Evolutionary conservation across 1,140 invertebrate species (phyloP), one percentile per base, ranked within the genome.

Genomic region (Aphis craccivora): DNA sequence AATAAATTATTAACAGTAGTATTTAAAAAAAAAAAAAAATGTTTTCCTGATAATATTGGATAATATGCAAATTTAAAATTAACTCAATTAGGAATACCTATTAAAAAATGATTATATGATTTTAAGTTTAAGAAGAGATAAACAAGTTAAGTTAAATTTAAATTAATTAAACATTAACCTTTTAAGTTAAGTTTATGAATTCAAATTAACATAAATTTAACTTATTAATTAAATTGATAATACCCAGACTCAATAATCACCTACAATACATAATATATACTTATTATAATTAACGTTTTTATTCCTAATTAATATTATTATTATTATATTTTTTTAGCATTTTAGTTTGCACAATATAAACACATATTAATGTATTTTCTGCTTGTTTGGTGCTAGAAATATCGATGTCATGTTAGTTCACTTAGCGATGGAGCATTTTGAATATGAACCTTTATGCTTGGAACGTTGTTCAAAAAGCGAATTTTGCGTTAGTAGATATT

Each of bases 351-450:
- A 93, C 20, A 55, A 23, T 40, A 86, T 93, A 0, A 86, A 84
- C 40, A 30, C 20, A 45, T 93, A 86, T 51, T 81, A 93, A 53
- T 93, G 91, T 35, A 86, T 93, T 84, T 93, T 84, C 9, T 93
- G 91, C 25, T 43, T 93, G 30, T 86, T 43, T 55, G 91, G 91
- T 20, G 30, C 91, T 25, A 81, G 86, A 86, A 11, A 7, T 86
- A 40, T 53, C 23, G n/a, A 93, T n/a, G 0, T 30, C 1, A 93
- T 93, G 48, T 18, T 55, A 30, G 30, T 20, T 30, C 91, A 93
- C 37, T 93, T 93, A 43, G 43, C 91, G 18, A 93, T 84, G 76
- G 91, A 93, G 55, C 91, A 93, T 53, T 93, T 93, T 84, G 91
- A 93, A 84, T 93, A 93, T n/a, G 48, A 93, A 30, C 22, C 91